These are phyloP conservation scores for Tipula confusa DNA, from an alignment of 2,888 invertebrate genomes.

Conservation along the genomic window DNA sequence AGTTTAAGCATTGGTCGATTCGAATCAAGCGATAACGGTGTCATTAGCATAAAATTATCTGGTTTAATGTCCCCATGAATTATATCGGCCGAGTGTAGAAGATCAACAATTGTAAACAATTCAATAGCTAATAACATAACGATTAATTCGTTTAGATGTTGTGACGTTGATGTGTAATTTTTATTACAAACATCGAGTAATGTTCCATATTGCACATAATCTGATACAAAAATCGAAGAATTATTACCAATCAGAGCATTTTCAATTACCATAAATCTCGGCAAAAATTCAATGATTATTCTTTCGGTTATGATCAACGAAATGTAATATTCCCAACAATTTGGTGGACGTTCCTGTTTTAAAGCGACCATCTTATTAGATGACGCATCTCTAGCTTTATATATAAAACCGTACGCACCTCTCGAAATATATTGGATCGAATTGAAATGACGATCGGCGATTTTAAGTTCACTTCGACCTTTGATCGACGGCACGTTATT, in stretches of 20 bases:
- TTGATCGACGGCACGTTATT: constrained; percentile 55
- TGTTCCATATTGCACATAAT: constrained; percentile 75
- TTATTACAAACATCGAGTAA: constrained; percentile 72
- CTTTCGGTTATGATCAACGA: constrained; percentile 52
- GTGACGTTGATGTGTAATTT: constrained; percentile 52
- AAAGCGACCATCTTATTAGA: constrained; percentile 55
- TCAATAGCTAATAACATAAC: constrained; percentile 61
- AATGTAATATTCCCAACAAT: constrained; percentile 69
- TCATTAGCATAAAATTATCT: constrained; percentile 83
- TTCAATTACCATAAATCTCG: constrained; percentile 72
- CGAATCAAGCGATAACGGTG: constrained; percentile 54
- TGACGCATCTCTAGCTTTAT: constrained; percentile 54
- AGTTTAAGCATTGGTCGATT: constrained; percentile 66
- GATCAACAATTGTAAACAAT: constrained; percentile 76
- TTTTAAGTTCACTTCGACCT: constrained; percentile 42
- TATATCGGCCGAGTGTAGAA: constrained; percentile 79
- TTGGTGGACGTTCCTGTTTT: constrained; percentile 60
- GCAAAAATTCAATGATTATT: constrained; percentile 49
- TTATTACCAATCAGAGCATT: constrained; percentile 74
- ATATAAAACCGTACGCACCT: constrained; percentile 79
- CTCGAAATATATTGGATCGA: constrained; percentile 71
- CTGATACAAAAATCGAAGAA: constrained; percentile 75
- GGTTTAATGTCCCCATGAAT: constrained; percentile 96
- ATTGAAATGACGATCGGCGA: constrained; percentile 50
- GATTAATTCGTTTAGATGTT: constrained; percentile 46